Conservation (phyloP, 1,140 invertebrate species). For the Araneus ventricosus region DNA sequence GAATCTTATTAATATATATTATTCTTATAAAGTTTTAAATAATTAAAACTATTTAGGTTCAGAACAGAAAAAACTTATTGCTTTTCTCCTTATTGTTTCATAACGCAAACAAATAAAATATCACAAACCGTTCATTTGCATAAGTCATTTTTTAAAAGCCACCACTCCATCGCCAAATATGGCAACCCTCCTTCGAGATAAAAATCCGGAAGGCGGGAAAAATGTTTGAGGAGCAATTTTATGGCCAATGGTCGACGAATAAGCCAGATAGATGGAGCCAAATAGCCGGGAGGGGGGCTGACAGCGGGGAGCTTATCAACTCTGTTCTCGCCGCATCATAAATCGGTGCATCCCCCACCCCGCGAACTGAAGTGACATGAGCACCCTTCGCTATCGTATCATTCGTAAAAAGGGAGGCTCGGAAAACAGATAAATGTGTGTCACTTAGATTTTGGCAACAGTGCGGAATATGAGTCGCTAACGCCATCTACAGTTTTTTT, state of each 20-base stretch:
- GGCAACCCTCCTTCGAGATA: slow-evolving; percentile 47
- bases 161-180: slow-evolving; percentile 37
- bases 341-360: slow-evolving; percentile 68
- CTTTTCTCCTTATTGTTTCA: neutral
- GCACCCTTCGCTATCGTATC: slow-evolving; percentile 50
- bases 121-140: neutral
- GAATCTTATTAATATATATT: too few relatives aligned
- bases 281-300: slow-evolving; percentile 65
- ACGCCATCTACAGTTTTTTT: slow-evolving; percentile 54
- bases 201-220: slow-evolving; percentile 72
- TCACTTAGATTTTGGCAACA: slow-evolving; percentile 59
- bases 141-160: neutral
- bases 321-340: slow-evolving; percentile 74
- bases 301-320: slow-evolving; percentile 68
- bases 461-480: slow-evolving; percentile 11
- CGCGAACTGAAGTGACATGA: slow-evolving; percentile 61
- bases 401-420: slow-evolving; percentile 62
- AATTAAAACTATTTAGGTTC: neutral
- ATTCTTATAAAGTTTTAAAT: too few relatives aligned
- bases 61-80: neutral
- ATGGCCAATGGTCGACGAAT: slow-evolving; percentile 75
- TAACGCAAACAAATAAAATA: neutral
- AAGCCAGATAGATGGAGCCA: slow-evolving; percentile 75
- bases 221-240: slow-evolving; percentile 75
- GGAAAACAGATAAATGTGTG: slow-evolving; percentile 71